Evolutionary conservation across 2,888 invertebrate genomes (phyloP).

Genomic region (Ommatoiulus sabulosus): DNA sequence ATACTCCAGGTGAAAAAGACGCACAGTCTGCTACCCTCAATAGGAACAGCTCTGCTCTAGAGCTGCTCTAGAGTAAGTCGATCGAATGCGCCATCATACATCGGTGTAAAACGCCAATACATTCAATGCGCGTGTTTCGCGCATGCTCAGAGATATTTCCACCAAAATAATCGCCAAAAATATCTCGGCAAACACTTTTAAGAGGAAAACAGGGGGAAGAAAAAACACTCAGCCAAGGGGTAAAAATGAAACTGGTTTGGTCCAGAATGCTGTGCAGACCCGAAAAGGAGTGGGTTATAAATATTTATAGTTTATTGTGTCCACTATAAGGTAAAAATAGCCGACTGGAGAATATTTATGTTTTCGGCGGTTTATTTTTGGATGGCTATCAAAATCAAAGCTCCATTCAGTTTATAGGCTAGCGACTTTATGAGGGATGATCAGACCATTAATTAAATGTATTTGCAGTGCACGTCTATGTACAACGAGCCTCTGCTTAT

Average conservation of each 20-base stretch:
- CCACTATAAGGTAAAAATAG: slow-evolving; percentile 14
- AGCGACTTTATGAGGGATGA: background rate
- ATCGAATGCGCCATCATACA: too few species aligned
- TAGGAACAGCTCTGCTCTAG: too few species aligned
- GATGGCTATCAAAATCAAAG: background rate
- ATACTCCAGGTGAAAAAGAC: too few species aligned
- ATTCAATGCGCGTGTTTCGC: background rate
- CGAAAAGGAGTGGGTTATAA: slow-evolving; percentile 26
- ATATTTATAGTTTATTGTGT: slow-evolving; percentile 38
- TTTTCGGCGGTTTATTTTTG: background rate
- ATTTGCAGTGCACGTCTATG: background rate
- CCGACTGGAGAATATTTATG: background rate
- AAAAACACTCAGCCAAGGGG: background rate
- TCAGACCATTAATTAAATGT: background rate
- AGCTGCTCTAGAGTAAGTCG: too few species aligned
- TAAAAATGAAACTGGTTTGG: slow-evolving; percentile 20
- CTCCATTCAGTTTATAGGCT: background rate
- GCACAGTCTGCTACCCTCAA: too few species aligned
- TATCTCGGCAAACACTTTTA: background rate
- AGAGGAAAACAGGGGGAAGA: background rate
- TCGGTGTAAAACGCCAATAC: background rate
- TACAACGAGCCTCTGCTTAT: background rate
- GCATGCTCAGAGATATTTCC: background rate
- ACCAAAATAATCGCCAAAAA: background rate
- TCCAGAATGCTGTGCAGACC: background rate